Conservation (phyloP, 2,888 invertebrate species). For the Ophion ventricosus region DNA sequence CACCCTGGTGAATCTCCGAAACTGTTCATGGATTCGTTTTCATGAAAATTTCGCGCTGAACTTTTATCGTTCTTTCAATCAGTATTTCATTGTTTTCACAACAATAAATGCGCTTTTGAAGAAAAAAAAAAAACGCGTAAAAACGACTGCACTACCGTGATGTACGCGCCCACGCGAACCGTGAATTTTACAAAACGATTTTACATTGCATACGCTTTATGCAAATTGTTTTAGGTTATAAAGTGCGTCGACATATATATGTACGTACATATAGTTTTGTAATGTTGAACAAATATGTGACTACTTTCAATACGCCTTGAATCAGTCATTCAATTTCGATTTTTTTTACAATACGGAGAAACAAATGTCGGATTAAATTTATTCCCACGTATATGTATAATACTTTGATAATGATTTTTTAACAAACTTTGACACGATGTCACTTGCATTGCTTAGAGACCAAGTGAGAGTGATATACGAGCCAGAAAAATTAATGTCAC, state of each 20-base stretch:
- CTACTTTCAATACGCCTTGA: background rate
- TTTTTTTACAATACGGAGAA: background rate
- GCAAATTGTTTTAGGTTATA: conserved; percentile 12
- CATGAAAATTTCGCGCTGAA: background rate
- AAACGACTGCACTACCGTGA: background rate
- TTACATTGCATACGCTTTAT: conserved; percentile 20
- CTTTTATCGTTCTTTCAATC: background rate
- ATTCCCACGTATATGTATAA: background rate
- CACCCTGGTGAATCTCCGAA: background rate
- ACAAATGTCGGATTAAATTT: background rate
- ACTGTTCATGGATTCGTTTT: background rate
- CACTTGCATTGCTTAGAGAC: background rate
- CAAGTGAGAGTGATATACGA: background rate
- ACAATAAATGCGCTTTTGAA: background rate
- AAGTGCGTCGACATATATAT: conserved; percentile 15
- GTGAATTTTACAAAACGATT: conserved; percentile 25
- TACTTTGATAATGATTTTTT: background rate
- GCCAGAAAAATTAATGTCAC: background rate
- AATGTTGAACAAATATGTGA: background rate
- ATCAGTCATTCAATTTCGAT: background rate
- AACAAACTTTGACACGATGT: background rate
- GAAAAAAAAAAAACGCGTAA: background rate
- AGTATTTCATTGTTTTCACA: background rate
- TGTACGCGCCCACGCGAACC: background rate
- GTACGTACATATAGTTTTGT: background rate